A percentile compares a stretch with the other conserved stretches of the same genome.
Evolutionary conservation across 2,797 vertebrate genomes (phyloP).

Genomic region (Capromys pilorides): DNA sequence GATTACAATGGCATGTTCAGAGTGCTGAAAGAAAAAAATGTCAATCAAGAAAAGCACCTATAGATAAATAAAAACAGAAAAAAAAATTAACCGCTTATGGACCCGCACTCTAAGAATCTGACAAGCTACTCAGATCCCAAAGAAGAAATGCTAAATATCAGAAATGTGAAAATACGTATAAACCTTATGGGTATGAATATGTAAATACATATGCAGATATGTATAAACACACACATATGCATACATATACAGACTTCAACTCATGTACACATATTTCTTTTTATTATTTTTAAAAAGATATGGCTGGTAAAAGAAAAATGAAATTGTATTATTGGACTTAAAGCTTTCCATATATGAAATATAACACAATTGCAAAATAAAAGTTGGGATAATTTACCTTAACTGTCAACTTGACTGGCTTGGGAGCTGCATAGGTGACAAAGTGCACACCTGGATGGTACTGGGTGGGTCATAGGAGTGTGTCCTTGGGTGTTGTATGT

Average conservation of each 20-base stretch:
- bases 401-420: neutral
- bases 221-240: neutral
- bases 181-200: neutral
- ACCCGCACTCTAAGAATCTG: neutral
- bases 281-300: neutral
- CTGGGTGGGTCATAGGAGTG: too few species aligned
- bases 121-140: neutral
- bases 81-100: neutral
- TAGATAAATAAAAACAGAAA: neutral
- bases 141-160: neutral
- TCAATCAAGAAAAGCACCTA: neutral
- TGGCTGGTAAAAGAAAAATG: slow-evolving; percentile 2
- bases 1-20: neutral
- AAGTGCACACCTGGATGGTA: neutral
- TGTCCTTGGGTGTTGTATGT: neutral
- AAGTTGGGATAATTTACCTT: neutral
- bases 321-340: neutral
- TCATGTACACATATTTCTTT: neutral
- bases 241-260: neutral
- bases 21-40: neutral
- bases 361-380: neutral
- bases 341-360: neutral
- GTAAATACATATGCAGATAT: neutral
- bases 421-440: neutral
- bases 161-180: neutral